Percentiles rank a stretch among this genome's conserved stretches.
phyloP scores from a whole-genome alignment of 1,140 invertebrate genomes.

The Scaptomyza graminum region DNA sequence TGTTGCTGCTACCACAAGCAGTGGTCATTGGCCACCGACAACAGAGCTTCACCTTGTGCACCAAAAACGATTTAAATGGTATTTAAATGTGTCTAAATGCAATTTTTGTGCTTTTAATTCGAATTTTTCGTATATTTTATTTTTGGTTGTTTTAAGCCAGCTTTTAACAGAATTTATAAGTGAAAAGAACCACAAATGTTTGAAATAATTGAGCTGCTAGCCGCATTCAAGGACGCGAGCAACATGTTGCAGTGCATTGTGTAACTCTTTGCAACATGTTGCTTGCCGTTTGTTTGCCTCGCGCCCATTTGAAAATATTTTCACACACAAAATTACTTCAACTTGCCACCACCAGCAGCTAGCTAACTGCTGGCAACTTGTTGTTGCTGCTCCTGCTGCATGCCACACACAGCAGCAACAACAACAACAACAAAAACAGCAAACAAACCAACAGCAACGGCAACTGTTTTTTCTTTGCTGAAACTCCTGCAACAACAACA shows the following conservation, averaged over 20 bases:
- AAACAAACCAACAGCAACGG: slow-evolving; percentile 49
- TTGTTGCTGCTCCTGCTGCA: slow-evolving; percentile 50
- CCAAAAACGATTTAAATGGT: slow-evolving; percentile 81
- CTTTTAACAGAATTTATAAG: slow-evolving; percentile 60
- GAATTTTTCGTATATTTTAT: slow-evolving; percentile 49
- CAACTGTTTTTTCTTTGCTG: slow-evolving; percentile 54
- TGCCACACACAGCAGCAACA: slow-evolving; percentile 71
- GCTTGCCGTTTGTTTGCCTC: slow-evolving; percentile 14
- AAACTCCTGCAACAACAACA: slow-evolving; percentile 17
- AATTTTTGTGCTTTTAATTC: slow-evolving; percentile 79
- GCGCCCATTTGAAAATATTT: slow-evolving; percentile 63
- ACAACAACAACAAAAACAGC: slow-evolving; percentile 54
- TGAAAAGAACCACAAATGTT: slow-evolving; percentile 51
- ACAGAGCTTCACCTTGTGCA: slow-evolving; percentile 72
- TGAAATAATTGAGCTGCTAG: slow-evolving; percentile 57
- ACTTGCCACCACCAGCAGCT: slow-evolving; percentile 72
- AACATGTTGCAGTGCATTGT: slow-evolving; percentile 20
- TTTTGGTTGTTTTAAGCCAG: slow-evolving; percentile 23
- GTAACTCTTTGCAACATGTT: slow-evolving; percentile 35
- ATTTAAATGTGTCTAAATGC: slow-evolving; percentile 82
- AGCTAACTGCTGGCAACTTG: slow-evolving; percentile 48
- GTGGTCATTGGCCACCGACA: slow-evolving; percentile 41
- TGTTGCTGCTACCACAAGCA: slow-evolving; percentile 28
- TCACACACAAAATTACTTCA: slow-evolving; percentile 78
- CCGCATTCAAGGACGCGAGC: slow-evolving; percentile 31